Conservation (phyloP, 2,113 vertebrate species). For the Numenius arquata region DNA sequence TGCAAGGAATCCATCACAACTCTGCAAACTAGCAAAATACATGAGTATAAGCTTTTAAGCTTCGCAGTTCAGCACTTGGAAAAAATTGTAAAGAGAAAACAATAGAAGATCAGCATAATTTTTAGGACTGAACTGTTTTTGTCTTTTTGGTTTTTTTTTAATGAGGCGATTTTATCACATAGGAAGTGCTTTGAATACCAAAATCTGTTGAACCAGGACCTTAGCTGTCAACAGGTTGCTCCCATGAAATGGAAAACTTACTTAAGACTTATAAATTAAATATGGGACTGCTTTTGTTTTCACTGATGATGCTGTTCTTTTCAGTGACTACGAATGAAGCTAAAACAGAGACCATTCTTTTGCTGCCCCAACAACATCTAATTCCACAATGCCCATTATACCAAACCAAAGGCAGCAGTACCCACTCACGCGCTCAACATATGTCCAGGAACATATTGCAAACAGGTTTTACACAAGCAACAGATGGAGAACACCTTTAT, state of each 20-base stretch:
- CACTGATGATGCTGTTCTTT: neutral
- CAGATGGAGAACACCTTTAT: neutral
- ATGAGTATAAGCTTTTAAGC: neutral
- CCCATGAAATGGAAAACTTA: neutral
- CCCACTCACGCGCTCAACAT: neutral
- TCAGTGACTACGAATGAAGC: neutral
- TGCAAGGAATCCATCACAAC: neutral
- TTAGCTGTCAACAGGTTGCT: neutral
- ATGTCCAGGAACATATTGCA: neutral
- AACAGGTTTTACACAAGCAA: neutral
- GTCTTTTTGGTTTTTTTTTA: neutral
- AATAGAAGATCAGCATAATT: neutral
- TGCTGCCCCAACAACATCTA: neutral
- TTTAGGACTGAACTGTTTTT: neutral
- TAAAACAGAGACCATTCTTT: neutral
- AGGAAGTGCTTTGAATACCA: neutral
- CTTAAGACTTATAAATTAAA: constrained; percentile 32
- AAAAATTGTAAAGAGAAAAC: neutral
- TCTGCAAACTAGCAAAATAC: neutral
- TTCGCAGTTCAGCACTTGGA: neutral
- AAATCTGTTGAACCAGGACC: neutral
- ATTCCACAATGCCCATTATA: neutral
- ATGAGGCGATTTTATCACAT: neutral
- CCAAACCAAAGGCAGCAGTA: neutral
- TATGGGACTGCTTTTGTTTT: constrained; percentile 1